A percentile compares a stretch with the other conserved stretches of the same genome.
Conservation (phyloP, 2,888 invertebrate genomes). For the Leptopilina drosophilae region DNA sequence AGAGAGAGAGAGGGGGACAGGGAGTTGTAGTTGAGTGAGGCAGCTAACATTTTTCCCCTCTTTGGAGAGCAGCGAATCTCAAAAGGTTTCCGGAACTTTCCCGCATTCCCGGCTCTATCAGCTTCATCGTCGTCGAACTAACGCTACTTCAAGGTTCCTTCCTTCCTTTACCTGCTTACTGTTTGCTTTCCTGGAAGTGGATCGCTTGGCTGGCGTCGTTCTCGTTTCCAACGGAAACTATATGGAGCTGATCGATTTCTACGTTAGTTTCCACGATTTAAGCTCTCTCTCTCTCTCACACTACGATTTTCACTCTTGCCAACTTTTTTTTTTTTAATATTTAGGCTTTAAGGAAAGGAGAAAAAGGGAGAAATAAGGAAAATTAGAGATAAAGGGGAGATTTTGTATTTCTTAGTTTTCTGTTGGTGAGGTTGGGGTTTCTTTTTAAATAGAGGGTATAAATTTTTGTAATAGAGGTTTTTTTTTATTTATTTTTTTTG, state of each 20-base stretch:
- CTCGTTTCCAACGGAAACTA: slow-evolving; percentile 36
- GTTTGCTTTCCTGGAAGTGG: slow-evolving; percentile 43
- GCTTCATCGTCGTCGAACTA: slow-evolving; percentile 48
- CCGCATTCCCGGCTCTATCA: slow-evolving; percentile 42
- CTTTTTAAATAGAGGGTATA: not conserved
- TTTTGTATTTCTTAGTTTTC: no score
- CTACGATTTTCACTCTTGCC: slow-evolving; percentile 34
- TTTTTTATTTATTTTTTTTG: no score
- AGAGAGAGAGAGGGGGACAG: no score
- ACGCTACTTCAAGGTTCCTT: slow-evolving; percentile 42
- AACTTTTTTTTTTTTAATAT: not conserved
- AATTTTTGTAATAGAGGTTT: no score
- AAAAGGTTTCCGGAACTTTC: slow-evolving; percentile 52
- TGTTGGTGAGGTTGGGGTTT: no score
- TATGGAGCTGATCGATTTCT: slow-evolving; percentile 53
- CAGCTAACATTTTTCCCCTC: slow-evolving; percentile 41
- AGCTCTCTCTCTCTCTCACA: slow-evolving; percentile 43
- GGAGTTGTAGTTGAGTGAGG: not conserved
- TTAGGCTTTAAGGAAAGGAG: no score
- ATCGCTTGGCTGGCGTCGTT: slow-evolving; percentile 31
- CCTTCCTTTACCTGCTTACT: slow-evolving; percentile 43
- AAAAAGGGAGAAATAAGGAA: not conserved
- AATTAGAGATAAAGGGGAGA: no score
- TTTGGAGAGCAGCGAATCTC: slow-evolving; percentile 45
- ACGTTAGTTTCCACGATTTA: slow-evolving; percentile 49